Conservation (phyloP, 2,113 vertebrate species). For the Rousettus leschenaultii region DNA sequence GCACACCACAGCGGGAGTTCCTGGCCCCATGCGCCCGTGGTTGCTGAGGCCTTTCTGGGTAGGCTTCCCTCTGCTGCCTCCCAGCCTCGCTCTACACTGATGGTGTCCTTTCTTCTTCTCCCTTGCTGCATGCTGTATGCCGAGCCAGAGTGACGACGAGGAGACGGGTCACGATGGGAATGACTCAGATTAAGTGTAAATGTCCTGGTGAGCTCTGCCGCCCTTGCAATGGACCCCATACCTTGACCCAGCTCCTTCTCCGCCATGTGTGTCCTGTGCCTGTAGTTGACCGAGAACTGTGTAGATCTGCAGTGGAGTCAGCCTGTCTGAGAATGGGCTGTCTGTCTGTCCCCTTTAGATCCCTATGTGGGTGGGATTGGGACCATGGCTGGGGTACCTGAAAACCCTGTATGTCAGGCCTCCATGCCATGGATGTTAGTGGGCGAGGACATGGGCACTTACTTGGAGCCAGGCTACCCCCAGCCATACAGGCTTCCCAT, state of each 20-base stretch:
- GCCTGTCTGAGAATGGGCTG: neutral
- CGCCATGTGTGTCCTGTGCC: conserved; percentile 24
- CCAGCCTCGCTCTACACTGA: neutral
- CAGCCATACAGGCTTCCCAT: neutral
- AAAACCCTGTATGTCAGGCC: neutral
- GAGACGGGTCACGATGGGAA: conserved; percentile 90
- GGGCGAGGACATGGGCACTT: neutral
- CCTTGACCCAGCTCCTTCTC: conserved; percentile 33
- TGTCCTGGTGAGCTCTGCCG: conserved; percentile 88
- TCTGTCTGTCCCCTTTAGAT: neutral
- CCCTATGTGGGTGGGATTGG: neutral
- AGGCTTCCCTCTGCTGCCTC: neutral
- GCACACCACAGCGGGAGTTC: neutral
- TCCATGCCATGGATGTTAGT: neutral
- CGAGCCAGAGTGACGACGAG: conserved; percentile 89
- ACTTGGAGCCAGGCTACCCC: neutral
- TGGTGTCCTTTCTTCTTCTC: conserved; percentile 77
- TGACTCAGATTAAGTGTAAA: conserved; percentile 92
- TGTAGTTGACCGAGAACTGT: conserved; percentile 4
- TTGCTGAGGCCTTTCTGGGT: neutral
- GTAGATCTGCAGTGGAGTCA: neutral
- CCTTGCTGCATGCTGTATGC: conserved; percentile 80
- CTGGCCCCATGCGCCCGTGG: neutral
- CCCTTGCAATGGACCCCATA: conserved; percentile 66
- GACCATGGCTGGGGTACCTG: neutral